Base-by-base conservation (phyloP, 2,797 vertebrate genomes). In the Halcyon badia region DNA sequence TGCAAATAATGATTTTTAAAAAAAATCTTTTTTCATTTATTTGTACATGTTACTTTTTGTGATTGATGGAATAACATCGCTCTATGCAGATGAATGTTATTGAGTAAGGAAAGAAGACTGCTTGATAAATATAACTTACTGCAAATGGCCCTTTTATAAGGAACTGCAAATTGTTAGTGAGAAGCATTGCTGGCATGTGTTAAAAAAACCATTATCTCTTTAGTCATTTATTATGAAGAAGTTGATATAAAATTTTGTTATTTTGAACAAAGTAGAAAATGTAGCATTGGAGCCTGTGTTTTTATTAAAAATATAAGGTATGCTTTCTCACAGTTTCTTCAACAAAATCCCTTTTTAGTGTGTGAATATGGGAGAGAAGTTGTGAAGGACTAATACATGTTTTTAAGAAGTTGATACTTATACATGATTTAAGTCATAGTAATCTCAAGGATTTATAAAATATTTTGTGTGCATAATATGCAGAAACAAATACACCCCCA, bases 11-110 rank as follows among this genome's bases (percentile, higher is more conserved):
- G 31, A 18, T 71, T 80, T 6, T 44, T 19, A 12, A 49, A 64
- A 77, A 25, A 25, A 21, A 4, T 66, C 15, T 46, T 56, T 51
- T 56, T 13, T 51, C 21, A 28, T 37, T 48, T 71, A 57, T 71
- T 82, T 82, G 41, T 48, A 17, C 30, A 17, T 14, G 13, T 65
- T 69, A 61, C 42, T 10, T 52, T 85, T 71, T 68, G 24, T 82
- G 58, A 44, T 82, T 0, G 0, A 11, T 79, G 25, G 44, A 52
- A 31, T 87, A 6, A 4, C 39, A 39, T 5, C 0, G 1, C 33
- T 71, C 28, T 66, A 5, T 58, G 7, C 19, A 57, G 65, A 35
- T 44, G 21, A n/a, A 17, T 51, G 20, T 49, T 66, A 37, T 0
- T 28, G 51, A 82, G 56, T 42, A 58, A 44, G 35, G 41, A 65